Percentiles rank a stretch among this genome's conserved stretches.
Conservation (phyloP, 2,888 invertebrate species). For the Volucella inanis region DNA sequence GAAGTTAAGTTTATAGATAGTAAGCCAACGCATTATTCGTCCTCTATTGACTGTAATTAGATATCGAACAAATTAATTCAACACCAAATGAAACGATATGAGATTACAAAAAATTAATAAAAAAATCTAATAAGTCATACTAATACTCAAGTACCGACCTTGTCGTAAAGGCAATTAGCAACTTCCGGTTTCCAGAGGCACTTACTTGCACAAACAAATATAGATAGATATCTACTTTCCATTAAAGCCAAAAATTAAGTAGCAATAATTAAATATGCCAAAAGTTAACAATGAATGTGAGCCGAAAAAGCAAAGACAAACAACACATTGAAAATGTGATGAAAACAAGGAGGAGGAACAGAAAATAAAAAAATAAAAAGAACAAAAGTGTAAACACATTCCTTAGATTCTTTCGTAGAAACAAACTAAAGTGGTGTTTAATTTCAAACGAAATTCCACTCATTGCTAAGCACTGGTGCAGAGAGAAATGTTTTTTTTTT, state of each 20-base stretch:
- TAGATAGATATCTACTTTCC: not conserved
- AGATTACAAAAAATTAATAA: not conserved
- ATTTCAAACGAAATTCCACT: conserved; percentile 19
- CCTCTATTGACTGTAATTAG: conserved; percentile 32
- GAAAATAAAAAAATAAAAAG: not conserved
- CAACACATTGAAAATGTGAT: conserved; percentile 9
- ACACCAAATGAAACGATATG: not conserved
- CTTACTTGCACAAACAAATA: not conserved
- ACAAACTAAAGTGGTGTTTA: not conserved
- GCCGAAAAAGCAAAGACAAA: conserved; percentile 3
- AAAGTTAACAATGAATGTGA: conserved; percentile 29
- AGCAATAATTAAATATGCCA: conserved; percentile 20
- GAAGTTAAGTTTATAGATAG: not conserved
- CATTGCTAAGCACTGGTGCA: not conserved
- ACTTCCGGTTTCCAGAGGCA: conserved; percentile 35
- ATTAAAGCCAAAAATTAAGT: conserved; percentile 20
- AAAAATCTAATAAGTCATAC: conserved; percentile 1
- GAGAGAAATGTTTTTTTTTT: not conserved
- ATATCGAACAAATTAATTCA: conserved; percentile 47
- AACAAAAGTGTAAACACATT: conserved; percentile 4
- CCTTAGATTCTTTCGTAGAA: conserved; percentile 21
- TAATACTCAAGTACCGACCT: conserved; percentile 12
- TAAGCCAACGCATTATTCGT: conserved; percentile 16
- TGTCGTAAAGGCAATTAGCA: conserved; percentile 51
- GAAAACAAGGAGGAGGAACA: not conserved